phyloP scores from a whole-genome alignment of 92 coral and sea anemone species.

The Bergia puertoricense region DNA sequence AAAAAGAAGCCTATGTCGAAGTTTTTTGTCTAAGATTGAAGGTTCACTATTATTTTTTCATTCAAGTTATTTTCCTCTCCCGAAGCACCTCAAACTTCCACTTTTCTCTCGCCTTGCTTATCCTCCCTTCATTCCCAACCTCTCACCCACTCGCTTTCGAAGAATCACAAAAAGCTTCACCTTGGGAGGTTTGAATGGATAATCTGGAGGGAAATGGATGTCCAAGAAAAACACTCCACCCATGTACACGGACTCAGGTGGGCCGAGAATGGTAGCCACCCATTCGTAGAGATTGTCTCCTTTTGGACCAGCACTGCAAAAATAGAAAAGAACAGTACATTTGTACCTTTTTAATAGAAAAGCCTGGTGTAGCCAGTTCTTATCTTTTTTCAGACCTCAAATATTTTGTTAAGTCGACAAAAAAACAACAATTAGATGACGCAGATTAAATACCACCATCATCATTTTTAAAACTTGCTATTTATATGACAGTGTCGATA shows the following conservation, averaged over 20 bases:
- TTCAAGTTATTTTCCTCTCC: too few species aligned
- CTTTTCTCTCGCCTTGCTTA: too few species aligned
- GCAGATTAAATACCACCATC: too few species aligned
- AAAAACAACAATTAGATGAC: too few species aligned
- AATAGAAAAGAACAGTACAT: neutral
- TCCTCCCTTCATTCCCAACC: too few species aligned
- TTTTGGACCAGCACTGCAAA: constrained; percentile 91
- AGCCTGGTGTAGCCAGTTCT: neutral
- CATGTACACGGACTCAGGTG: constrained; percentile 91
- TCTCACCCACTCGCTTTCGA: too few species aligned
- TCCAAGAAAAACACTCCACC: constrained; percentile 96
- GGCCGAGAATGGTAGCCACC: constrained; percentile 96
- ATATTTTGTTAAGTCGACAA: neutral
- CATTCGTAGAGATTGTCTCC: constrained; percentile 94
- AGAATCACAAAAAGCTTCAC: constrained; percentile 41
- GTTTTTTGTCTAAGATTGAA: too few species aligned
- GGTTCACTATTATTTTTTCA: too few species aligned
- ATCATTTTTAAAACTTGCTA: too few species aligned
- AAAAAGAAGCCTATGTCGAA: too few species aligned
- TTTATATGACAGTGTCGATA: too few species aligned
- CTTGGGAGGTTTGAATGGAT: constrained; percentile 98
- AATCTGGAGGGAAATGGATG: constrained; percentile 95
- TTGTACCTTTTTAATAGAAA: neutral
- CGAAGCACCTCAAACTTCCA: too few species aligned
- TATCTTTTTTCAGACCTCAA: neutral